Evolutionary conservation across 2,888 invertebrate genomes (phyloP).

Genomic region (Cinara cedri): DNA sequence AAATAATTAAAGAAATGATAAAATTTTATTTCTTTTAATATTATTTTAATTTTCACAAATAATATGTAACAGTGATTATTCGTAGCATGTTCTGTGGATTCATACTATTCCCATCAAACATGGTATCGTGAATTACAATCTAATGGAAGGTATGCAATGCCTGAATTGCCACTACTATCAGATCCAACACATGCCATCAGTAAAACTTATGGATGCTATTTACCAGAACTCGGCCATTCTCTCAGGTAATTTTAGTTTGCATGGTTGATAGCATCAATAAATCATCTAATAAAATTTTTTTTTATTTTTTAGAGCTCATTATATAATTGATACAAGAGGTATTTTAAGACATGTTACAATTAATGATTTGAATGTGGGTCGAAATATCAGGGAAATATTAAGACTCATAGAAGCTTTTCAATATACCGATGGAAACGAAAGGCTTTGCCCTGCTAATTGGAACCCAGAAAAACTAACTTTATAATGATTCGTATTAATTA

Average conservation of each 20-base stretch:
- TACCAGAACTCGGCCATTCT: conserved; percentile 89
- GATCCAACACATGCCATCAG: conserved; percentile 89
- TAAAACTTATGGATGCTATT: conserved; percentile 91
- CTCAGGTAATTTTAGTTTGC: conserved; percentile 67
- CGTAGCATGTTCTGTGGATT: conserved; percentile 88
- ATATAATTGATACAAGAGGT: conserved; percentile 90
- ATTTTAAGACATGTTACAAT: conserved; percentile 90
- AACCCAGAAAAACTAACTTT: conserved; percentile 73
- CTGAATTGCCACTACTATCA: conserved; percentile 87
- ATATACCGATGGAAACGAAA: conserved; percentile 88
- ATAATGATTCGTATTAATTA: conserved; percentile 34
- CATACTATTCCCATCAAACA: conserved; percentile 87
- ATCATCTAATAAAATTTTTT: no score
- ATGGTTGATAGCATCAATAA: not conserved
- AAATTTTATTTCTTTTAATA: no score
- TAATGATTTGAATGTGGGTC: conserved; percentile 92
- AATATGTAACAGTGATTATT: conserved; percentile 83
- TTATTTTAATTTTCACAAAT: no score
- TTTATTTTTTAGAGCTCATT: conserved; percentile 73
- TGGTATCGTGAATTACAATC: conserved; percentile 91
- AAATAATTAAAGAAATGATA: no score
- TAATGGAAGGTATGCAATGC: conserved; percentile 86
- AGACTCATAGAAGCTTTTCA: conserved; percentile 94
- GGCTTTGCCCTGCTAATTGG: conserved; percentile 95
- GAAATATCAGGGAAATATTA: conserved; percentile 92